Evolutionary conservation across 2,113 vertebrate genomes (phyloP), one percentile per base, ranked within the genome.

Genomic region (Numenius arquata): DNA sequence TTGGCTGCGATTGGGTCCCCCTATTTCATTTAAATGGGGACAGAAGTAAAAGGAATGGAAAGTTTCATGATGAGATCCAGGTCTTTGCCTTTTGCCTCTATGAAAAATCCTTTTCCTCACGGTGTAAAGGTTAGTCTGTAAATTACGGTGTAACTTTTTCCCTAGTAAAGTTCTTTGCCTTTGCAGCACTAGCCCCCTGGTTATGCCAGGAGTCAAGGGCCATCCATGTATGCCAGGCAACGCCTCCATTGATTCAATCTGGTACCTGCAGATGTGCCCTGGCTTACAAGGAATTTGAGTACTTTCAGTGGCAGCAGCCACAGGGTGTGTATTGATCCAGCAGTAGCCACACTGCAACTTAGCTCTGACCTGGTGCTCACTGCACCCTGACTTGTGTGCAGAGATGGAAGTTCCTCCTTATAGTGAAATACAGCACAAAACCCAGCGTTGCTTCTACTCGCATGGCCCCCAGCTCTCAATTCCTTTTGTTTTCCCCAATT

Each of bases 21-120:
- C 88, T 95, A 95, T 96, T 97, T 97, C 95, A 96, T 92, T 97
- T 97, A 95, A 90, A 90, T 74, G 56, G 62, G 85, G 27, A 71
- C 59, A 92, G 68, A 94, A 86, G 41, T 67, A 92, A 96, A 94
- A 92, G 52, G 83, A 95, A 78, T 41, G 23, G 78, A 45, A 80
- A 90, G 58, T 76, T 94, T 91, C 83, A 90, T 76, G 19, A 26
- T 27, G 29, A 96, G 80, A 82, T 85, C 59, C 72, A 74, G 53
- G 11, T n/a, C 38, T 88, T 80, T 63, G 63, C 10, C 61, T 62
- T 97, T 89, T 89, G 29, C 38, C 36, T 85, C 59, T 36, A 17
- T 72, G 80, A 90, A 68, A 95, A 53, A 80, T 56, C 10, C 26
- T 85, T 23, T 80, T 48, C 15, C 58, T 94, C 78, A 34, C 21